These are phyloP conservation scores for Dryobates pubescens DNA, from an alignment of 2,797 vertebrate genomes.

Conservation along the genomic window DNA sequence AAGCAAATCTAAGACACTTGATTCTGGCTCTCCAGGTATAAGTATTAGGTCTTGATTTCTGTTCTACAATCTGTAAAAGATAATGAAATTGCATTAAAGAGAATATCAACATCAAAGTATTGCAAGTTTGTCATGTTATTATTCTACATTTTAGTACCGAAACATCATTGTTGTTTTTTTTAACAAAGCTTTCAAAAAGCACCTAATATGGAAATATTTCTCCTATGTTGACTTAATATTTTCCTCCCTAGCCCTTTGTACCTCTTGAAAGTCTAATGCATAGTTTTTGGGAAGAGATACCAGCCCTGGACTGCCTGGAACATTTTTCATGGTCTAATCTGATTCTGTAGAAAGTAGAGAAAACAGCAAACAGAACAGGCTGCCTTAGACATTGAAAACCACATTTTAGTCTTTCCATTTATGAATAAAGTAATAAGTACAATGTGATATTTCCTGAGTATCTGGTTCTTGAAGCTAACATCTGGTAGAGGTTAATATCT, in stretches of 20 bases:
- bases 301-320: background rate
- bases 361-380: background rate
- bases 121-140: background rate
- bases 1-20: background rate
- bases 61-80: background rate
- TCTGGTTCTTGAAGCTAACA: background rate
- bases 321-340: background rate
- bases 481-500: background rate
- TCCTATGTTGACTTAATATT: background rate
- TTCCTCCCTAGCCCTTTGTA: background rate
- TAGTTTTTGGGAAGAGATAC: background rate
- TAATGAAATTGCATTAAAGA: background rate
- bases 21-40: background rate
- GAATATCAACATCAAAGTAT: background rate
- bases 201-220: background rate
- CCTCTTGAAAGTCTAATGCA: background rate
- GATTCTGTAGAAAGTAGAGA: background rate
- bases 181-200: background rate
- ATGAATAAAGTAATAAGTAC: background rate
- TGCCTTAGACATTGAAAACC: background rate
- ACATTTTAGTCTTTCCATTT: background rate
- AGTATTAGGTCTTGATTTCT: background rate
- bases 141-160: background rate
- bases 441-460: background rate
- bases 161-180: background rate